These are phyloP conservation scores for Drosophila flavopinicola DNA, from an alignment of 2,888 invertebrate genomes.

Conservation along the genomic window DNA sequence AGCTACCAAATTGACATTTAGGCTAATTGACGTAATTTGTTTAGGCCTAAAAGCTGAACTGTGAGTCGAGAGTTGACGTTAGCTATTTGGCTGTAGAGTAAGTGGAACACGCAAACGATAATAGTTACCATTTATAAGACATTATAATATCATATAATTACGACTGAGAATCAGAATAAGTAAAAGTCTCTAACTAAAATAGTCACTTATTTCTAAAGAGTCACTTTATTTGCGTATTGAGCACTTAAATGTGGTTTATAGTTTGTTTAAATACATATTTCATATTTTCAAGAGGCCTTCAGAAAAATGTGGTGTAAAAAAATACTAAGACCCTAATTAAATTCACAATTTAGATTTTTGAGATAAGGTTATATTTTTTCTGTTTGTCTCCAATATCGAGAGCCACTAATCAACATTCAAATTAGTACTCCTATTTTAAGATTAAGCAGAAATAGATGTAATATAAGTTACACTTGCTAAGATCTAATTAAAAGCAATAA, in stretches of 20 bases:
- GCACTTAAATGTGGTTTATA: background rate
- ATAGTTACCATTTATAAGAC: constrained; percentile 12
- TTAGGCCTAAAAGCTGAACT: constrained; percentile 11
- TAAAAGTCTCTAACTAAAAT: constrained; percentile 4
- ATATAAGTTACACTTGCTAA: too few species aligned
- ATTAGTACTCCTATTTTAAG: too few species aligned
- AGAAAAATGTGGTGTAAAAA: background rate
- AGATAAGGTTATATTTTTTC: too few species aligned
- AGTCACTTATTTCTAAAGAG: constrained; percentile 15
- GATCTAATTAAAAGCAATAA: too few species aligned
- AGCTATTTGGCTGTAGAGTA: constrained; percentile 13
- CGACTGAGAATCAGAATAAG: constrained; percentile 9
- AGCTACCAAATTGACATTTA: constrained; percentile 40
- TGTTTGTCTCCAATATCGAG: too few species aligned
- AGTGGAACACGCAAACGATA: constrained; percentile 27
- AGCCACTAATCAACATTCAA: too few species aligned
- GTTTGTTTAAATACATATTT: background rate
- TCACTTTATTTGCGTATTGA: constrained; percentile 1
- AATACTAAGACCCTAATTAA: too few species aligned
- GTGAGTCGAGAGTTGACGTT: constrained; percentile 5
- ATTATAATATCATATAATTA: constrained; percentile 17
- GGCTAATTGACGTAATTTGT: constrained; percentile 49
- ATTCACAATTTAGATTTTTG: too few species aligned
- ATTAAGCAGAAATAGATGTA: too few species aligned
- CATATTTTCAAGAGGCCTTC: background rate